Base-by-base conservation (phyloP, 2,888 invertebrate species). In the Acrocyrtus sp. region DNA sequence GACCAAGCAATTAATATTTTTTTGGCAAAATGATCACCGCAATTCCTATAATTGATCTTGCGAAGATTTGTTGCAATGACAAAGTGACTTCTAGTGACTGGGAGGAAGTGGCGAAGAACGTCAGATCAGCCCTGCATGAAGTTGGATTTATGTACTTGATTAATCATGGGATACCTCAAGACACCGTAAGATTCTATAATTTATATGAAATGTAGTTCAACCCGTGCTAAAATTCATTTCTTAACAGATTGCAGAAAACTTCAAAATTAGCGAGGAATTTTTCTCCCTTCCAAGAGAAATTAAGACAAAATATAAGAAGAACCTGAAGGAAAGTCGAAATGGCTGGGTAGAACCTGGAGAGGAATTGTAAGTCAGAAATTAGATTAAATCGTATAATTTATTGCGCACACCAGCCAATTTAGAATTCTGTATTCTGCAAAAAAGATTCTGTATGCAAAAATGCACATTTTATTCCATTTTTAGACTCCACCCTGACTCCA, bases 111-210 rank as follows among this genome's bases (percentile, higher is more conserved):
- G 72, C 51, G 3, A 47, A 53, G 0, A 34, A 77, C 66, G 60
- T 77, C 4, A 27, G 60, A 21, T 39, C 54, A 26, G 77, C 77
- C 10, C 39, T 77, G n/a, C 75, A 77, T 63, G 63, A 68, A 39
- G 69, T 77, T 10, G 77, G 77, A 34, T 77, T 77, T 50, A 58
- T 77, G 51, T 77, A 75, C 45, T 48, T 92, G 78, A 91, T 91
- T 82, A 91, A 91, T 85, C 91, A 92, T 83, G 91, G 91, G 79
- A 89, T 92, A 81, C 88, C 90, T 70, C 90, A 90, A 78, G 90
- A 90, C 82, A 91, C 91, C 88, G 91, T 91, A 85, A 70, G 61
- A n/a, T n/a, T n/a, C n/a, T n/a, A 45, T n/a, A n/a, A n/a, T n/a
- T n/a, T n/a, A n/a, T n/a, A n/a, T n/a, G n/a, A n/a, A n/a, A 65